Evolutionary conservation across 2,888 invertebrate genomes (phyloP), one percentile per base, ranked within the genome.

Genomic region (Andricus quercusramuli): DNA sequence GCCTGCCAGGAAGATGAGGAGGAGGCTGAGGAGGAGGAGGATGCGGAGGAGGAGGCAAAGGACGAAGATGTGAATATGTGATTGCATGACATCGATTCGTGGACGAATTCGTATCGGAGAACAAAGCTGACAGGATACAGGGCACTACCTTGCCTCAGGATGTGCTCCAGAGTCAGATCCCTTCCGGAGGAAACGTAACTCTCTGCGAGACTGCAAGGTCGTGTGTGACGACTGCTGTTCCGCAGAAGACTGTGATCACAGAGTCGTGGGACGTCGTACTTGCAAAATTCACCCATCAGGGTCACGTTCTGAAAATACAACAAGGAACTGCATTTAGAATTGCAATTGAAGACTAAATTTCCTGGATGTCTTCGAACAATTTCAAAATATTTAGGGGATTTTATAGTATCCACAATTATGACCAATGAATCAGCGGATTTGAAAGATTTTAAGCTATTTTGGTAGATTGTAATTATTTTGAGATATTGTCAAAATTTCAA

Each of bases 61-160:
- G 29, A 74, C 2, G 91, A 89, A 25, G 89, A 88, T 20, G 87
- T 80, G 86, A 93, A 93, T 32, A 93, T 89, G 56, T 90, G 89
- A 78, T 93, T 90, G 78, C 92, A 93, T 25, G 92, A 90, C 74
- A 88, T 87, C 44, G 92, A 89, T 78, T 92, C 91, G 91, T 97
- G 97, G 29, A 97, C 96, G 90, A 97, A 97, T 93, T 97, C 97
- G 93, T 97, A 97, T 78, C 96, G 95, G 6, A 97, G 94, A 64
- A 96, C 94, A 91, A 97, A 97, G 85, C 96, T 94, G 79, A 96
- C 95, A 3, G 96, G 96, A 90, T 96, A 96, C 74, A 97, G 93
- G 6, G 96, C 96, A 81, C 96, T 96, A n/a, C 96, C 96, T 91
- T 96, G 96, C 66, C 95, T 95, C 59, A 96, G 94, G 88, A 95